Percentiles rank a stretch among this genome's conserved stretches.
Conservation (phyloP, 2,113 vertebrate genomes). For the Apeltes quadracus region DNA sequence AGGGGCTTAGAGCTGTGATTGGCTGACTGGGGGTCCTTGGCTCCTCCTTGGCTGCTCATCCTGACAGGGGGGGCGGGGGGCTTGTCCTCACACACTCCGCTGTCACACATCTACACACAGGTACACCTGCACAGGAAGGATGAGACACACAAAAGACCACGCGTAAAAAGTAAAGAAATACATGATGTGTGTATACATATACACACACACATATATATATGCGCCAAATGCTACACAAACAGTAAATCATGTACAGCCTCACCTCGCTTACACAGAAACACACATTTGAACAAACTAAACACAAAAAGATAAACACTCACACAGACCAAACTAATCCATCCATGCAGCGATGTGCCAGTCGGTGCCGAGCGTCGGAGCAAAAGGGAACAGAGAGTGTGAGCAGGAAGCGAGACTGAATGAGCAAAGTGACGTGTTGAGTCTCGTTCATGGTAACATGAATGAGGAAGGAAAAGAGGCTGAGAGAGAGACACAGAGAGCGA, state of each 20-base stretch:
- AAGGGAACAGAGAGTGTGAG: constrained; percentile 50
- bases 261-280: background rate
- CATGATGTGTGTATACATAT: no score
- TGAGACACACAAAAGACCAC: constrained; percentile 15
- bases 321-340: constrained; percentile 20
- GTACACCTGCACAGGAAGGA: constrained; percentile 47
- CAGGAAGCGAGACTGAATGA: constrained; percentile 55
- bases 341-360: constrained; percentile 16
- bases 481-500: background rate
- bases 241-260: background rate
- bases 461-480: constrained; percentile 65
- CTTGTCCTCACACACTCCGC: constrained; percentile 86
- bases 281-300: background rate
- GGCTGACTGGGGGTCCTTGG: constrained; percentile 88
- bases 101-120: constrained; percentile 81
- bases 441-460: constrained; percentile 52
- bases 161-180: background rate
- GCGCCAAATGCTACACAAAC: background rate
- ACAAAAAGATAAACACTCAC: constrained; percentile 15
- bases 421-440: constrained; percentile 58
- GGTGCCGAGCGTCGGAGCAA: constrained; percentile 16
- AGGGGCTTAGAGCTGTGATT: constrained; percentile 93
- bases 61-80: constrained; percentile 97
- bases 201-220: no score
- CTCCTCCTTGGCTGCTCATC: constrained; percentile 93